These are phyloP conservation scores for Entomobrya proxima DNA, from an alignment of 2,888 invertebrate species.

Conservation along the genomic window DNA sequence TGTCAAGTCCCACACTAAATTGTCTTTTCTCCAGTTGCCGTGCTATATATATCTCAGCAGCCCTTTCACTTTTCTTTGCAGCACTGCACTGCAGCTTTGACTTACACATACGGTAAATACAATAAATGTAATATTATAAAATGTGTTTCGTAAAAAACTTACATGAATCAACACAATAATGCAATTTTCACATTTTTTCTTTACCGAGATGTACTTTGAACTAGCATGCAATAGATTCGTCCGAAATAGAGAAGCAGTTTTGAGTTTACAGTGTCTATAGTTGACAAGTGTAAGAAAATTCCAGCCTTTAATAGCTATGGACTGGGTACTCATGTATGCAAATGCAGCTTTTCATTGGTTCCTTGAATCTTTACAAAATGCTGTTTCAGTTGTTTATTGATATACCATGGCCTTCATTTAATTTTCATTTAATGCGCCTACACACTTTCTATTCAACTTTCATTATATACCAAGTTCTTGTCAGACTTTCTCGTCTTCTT, in stretches of 20 bases:
- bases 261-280: too few species aligned
- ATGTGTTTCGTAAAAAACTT: neutral
- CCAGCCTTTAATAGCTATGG: too few species aligned
- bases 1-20: slow-evolving; percentile 61
- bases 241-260: too few species aligned
- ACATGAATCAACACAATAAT: neutral
- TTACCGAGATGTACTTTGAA: too few species aligned
- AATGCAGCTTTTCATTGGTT: too few species aligned
- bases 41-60: slow-evolving; percentile 51
- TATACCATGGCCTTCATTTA: neutral
- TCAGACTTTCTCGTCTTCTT: neutral
- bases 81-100: slow-evolving; percentile 11
- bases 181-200: too few species aligned
- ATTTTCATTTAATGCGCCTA: neutral
- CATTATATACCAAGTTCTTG: neutral
- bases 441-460: neutral
- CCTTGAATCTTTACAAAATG: neutral
- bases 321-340: too few species aligned
- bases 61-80: slow-evolving; percentile 34
- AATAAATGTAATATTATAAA: slow-evolving; percentile 7
- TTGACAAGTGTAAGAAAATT: too few species aligned
- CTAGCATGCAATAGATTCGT: too few species aligned
- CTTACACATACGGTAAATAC: slow-evolving; percentile 35
- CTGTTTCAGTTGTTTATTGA: neutral
- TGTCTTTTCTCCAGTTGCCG: slow-evolving; percentile 50